Evolutionary conservation across 1,140 invertebrate genomes (phyloP), one percentile per base, ranked within the genome.

Genomic region (Drosophila yakuba): DNA sequence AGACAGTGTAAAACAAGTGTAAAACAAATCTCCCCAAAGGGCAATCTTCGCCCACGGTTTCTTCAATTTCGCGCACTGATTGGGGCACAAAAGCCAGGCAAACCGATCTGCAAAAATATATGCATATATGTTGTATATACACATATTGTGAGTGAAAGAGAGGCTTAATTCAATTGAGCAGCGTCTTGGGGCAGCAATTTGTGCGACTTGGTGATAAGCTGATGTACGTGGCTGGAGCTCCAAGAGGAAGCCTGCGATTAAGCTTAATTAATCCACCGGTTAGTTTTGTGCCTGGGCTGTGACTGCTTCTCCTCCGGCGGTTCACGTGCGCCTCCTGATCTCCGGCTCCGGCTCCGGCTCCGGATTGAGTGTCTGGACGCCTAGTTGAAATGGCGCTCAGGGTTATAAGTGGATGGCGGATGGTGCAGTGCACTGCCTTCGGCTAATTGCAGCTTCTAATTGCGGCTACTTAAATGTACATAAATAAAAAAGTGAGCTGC

Each of bases 161-260:
- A 59, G 59, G 66, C 71, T 72, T 63, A 79, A 72, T 74, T 90
- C 81, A 86, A 81, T 90, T 86, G 67, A 63, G 58, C 56, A 67
- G 77, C 55, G 71, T 68, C 54, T 74, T 62, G 81, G 57, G 74
- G 17, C 36, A 67, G 74, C 63, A 67, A 67, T 55, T 68, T 76
- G 61, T 62, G 71, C 71, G 74, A 74, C 57, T 47, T 54, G 62
- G 62, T 54, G 77, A 71, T 75, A 17, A 20, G 43, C 43, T 20
- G 17, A 20, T 20, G 20, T 20, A 32, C 32, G 32, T 17, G 11
- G 15, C 20, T 11, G 43, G 51, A 38, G 68, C 66, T 76, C 36
- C 45, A 84, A 83, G 80, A 90, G 85, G 85, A 90, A 90, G 75
- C 78, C 56, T 77, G 48, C 82, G 78, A 82, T 90, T 90, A 90